Conservation (phyloP, 2,797 vertebrate species). For the Lepus oiostolus region DNA sequence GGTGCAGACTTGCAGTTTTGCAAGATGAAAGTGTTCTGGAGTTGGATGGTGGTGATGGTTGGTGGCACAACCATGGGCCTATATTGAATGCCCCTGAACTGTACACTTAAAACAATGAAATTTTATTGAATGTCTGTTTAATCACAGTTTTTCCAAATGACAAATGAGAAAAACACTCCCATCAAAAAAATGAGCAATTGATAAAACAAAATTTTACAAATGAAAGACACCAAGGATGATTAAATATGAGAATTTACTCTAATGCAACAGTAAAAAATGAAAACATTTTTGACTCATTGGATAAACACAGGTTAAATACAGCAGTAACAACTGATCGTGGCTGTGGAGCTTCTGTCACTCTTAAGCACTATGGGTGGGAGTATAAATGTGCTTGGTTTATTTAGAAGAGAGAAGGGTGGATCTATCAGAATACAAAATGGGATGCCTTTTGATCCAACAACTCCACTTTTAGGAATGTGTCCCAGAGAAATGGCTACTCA, state of each 20-base stretch:
- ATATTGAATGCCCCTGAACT: not conserved
- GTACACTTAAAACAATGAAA: not conserved
- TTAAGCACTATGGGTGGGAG: not conserved
- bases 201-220: not conserved
- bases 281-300: not conserved
- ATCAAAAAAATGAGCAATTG: not conserved
- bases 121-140: not conserved
- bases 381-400: not conserved
- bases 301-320: not conserved
- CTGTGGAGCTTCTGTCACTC: not conserved
- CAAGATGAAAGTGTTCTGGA: not conserved
- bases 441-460: not conserved
- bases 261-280: not conserved
- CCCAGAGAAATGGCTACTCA: conserved; percentile 52
- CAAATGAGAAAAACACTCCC: not conserved
- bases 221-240: not conserved
- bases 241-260: not conserved
- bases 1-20: not conserved
- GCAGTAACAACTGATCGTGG: not conserved
- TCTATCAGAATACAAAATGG: conserved; percentile 41
- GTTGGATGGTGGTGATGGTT: not conserved
- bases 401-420: conserved; percentile 27
- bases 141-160: not conserved
- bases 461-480: not conserved
- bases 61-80: no score